A percentile compares a stretch with the other conserved stretches of the same genome.
Evolutionary conservation across 2,113 vertebrate species (phyloP).

Genomic region (Sebastes schlegelii): DNA sequence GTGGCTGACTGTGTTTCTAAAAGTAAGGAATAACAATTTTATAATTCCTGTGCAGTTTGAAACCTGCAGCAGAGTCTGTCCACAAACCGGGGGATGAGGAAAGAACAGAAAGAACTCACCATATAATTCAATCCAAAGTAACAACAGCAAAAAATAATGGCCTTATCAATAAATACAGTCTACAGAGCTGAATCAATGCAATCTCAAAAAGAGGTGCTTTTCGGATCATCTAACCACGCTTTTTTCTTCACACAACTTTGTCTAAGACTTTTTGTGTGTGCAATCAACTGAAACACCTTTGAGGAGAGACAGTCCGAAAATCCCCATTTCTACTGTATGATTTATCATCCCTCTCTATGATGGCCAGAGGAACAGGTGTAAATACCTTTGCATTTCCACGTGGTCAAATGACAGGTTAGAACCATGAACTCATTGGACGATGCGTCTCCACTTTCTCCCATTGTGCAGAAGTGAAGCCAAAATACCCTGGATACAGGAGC

Average conservation of each 20-base stretch:
- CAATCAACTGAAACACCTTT: constrained; percentile 21
- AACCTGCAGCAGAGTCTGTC: not conserved
- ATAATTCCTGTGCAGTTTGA: constrained; percentile 13
- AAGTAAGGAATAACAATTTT: not conserved
- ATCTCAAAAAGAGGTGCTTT: not conserved
- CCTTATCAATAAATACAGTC: not conserved
- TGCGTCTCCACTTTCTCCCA: too few species aligned
- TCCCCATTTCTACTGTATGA: not conserved
- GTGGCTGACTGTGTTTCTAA: constrained; percentile 1
- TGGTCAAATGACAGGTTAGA: not conserved
- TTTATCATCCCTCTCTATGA: not conserved
- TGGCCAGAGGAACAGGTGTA: not conserved
- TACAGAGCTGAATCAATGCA: not conserved
- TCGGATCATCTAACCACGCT: not conserved
- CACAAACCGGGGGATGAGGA: not conserved
- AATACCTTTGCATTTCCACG: not conserved
- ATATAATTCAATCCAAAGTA: not conserved
- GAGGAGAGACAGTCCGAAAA: not conserved
- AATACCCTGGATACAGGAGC: too few species aligned
- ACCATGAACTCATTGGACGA: too few species aligned
- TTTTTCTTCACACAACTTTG: not conserved
- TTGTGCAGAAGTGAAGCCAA: too few species aligned
- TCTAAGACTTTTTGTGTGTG: not conserved
- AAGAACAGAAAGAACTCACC: constrained; percentile 1
- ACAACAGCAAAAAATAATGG: not conserved